These are phyloP conservation scores for Aphelenchoides fujianensis DNA, from an alignment of 1,140 invertebrate genomes.

Conservation along the genomic window DNA sequence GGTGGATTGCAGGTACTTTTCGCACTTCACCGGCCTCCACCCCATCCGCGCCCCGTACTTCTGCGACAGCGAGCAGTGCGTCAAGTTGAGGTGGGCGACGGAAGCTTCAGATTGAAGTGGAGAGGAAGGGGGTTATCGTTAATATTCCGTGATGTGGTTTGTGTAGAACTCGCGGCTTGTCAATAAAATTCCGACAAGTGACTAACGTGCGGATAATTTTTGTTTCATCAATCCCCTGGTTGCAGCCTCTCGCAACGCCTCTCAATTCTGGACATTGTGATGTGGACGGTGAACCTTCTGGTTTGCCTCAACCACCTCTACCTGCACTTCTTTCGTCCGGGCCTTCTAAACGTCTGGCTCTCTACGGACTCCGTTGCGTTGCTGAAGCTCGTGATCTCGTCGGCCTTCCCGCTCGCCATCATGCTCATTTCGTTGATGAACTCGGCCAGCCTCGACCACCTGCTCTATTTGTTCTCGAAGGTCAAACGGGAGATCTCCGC, in stretches of 20 bases:
- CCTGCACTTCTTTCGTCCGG: neutral
- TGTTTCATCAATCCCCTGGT: neutral
- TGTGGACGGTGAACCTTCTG: conserved; percentile 1
- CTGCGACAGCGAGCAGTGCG: neutral
- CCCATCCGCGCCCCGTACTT: conserved; percentile 5
- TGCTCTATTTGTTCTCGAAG: neutral
- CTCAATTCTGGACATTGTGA: conserved; percentile 3
- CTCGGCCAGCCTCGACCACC: conserved; percentile 5
- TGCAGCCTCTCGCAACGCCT: conserved; percentile 6
- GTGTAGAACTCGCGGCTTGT: too few species aligned
- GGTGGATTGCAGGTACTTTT: neutral
- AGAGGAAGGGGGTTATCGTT: too few species aligned
- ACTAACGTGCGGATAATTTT: too few species aligned
- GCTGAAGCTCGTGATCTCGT: neutral
- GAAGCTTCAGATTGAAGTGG: too few species aligned
- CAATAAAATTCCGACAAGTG: too few species aligned
- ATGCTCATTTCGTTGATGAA: conserved; percentile 1
- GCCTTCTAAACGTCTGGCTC: neutral
- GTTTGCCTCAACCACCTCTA: neutral
- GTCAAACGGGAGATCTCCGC: neutral
- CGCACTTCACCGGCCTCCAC: conserved; percentile 5
- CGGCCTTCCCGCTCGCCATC: neutral
- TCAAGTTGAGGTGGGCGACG: conserved; percentile 15
- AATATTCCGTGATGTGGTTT: too few species aligned
- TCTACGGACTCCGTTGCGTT: neutral